A percentile compares a stretch with the other conserved stretches of the same genome.
These are phyloP conservation scores for Ormyrus nitidulus DNA, from an alignment of 2,888 invertebrate species.

Conservation along the genomic window DNA sequence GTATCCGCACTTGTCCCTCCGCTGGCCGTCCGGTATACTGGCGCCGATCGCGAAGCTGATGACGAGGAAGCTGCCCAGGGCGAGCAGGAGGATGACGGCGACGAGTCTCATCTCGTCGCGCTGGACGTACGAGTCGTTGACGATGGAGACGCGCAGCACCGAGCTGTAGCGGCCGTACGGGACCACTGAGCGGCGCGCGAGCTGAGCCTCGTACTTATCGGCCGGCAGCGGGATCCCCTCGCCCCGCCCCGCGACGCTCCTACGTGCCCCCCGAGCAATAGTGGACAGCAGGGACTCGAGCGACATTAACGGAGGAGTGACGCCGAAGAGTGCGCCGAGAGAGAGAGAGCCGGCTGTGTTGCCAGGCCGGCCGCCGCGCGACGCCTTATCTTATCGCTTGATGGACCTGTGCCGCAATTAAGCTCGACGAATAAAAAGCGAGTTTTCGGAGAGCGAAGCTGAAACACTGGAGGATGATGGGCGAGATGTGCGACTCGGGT, in stretches of 20 bases:
- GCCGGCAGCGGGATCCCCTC: neutral
- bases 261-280: no score
- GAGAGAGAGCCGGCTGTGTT: no score
- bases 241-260: no score
- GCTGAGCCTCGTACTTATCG: constrained; percentile 1
- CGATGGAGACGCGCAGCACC: neutral
- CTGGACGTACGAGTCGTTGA: neutral
- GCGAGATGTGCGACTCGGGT: no score
- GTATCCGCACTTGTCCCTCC: constrained; percentile 61
- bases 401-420: no score
- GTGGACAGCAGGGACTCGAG: no score
- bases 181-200: constrained; percentile 20
- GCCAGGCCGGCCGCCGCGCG: neutral
- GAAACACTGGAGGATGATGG: no score
- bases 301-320: no score
- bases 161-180: constrained; percentile 21
- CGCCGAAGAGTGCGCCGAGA: no score
- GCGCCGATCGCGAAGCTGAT: constrained; percentile 43
- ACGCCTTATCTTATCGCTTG: no score
- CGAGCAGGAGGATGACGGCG: constrained; percentile 12
- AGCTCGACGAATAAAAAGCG: no score
- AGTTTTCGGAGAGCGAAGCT: no score
- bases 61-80: constrained; percentile 8
- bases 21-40: constrained; percentile 38
- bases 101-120: constrained; percentile 23